Conservation (phyloP, 2,797 vertebrate species). For the Pipistrellus pipistrellus region DNA sequence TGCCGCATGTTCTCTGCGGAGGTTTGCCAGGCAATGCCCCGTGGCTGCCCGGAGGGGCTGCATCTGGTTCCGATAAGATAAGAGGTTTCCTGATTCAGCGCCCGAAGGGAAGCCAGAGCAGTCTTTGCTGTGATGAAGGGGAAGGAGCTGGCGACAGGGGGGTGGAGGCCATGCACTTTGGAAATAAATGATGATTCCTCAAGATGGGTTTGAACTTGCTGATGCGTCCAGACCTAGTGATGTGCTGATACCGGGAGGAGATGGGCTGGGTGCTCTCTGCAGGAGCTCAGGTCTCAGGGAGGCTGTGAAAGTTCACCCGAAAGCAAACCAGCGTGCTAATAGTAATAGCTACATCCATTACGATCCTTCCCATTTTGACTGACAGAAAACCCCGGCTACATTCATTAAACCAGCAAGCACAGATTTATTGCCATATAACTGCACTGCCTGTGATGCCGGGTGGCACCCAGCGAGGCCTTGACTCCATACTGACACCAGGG, state of each 20-base stretch:
- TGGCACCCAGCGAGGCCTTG: neutral
- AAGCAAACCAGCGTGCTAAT: neutral
- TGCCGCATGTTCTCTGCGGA: neutral
- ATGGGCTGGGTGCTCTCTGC: neutral
- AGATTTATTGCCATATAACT: neutral
- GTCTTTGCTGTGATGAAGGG: neutral
- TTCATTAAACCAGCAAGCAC: neutral
- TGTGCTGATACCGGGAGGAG: neutral
- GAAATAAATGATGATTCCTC: slow-evolving; percentile 45
- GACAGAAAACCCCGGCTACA: slow-evolving; percentile 29
- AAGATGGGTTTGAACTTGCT: slow-evolving; percentile 6
- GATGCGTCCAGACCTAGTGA: neutral
- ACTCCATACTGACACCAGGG: rapidly evolving
- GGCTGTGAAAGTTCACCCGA: neutral
- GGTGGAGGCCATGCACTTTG: neutral
- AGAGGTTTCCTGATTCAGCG: slow-evolving; percentile 39
- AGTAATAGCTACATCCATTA: neutral
- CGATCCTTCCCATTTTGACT: neutral
- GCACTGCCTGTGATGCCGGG: neutral
- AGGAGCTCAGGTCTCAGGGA: neutral
- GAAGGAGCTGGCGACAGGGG: neutral
- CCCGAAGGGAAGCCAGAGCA: neutral
- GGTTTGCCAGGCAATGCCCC: neutral
- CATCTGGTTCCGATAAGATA: slow-evolving; percentile 71
- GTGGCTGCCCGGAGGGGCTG: neutral